A percentile compares a stretch with the other conserved stretches of the same genome.
These are phyloP conservation scores for Arctopsyche grandis DNA, from an alignment of 1,140 invertebrate genomes.

Conservation along the genomic window DNA sequence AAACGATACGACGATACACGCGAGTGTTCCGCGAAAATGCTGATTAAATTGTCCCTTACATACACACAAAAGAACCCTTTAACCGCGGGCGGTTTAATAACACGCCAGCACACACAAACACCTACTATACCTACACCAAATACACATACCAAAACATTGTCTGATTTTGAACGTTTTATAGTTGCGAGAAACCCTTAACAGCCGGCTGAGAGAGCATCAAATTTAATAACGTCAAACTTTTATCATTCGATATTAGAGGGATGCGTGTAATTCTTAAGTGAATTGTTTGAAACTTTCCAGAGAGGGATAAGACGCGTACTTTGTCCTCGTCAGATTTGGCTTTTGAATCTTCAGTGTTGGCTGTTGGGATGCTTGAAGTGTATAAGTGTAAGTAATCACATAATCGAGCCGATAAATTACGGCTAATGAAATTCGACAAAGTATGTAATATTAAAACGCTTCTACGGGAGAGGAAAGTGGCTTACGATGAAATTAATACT, in stretches of 20 bases:
- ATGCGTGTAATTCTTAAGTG: too few species aligned
- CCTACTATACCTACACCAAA: not conserved
- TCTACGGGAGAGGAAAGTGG: not conserved
- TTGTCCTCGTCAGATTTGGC: too few species aligned
- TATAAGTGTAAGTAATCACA: not conserved
- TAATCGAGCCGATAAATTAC: conserved; percentile 7
- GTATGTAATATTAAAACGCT: not conserved
- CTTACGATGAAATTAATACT: conserved; percentile 1
- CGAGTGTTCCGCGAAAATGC: conserved; percentile 6
- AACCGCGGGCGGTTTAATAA: conserved; percentile 12
- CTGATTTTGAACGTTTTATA: too few species aligned
- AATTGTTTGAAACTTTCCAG: too few species aligned
- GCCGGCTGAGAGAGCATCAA: too few species aligned
- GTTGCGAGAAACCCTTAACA: too few species aligned
- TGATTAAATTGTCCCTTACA: conserved; percentile 8
- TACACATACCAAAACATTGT: not conserved
- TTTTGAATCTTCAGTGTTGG: too few species aligned
- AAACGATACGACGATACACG: not conserved
- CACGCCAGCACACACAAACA: not conserved
- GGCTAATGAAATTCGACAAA: conserved; percentile 3
- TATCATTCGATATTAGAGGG: too few species aligned
- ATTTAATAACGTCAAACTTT: too few species aligned
- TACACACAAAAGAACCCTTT: too few species aligned
- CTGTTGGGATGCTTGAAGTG: too few species aligned
- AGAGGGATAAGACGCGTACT: too few species aligned